phyloP scores from a whole-genome alignment of 37 sponge, comb jelly and placozoan species.

The Halichondria panicea region DNA sequence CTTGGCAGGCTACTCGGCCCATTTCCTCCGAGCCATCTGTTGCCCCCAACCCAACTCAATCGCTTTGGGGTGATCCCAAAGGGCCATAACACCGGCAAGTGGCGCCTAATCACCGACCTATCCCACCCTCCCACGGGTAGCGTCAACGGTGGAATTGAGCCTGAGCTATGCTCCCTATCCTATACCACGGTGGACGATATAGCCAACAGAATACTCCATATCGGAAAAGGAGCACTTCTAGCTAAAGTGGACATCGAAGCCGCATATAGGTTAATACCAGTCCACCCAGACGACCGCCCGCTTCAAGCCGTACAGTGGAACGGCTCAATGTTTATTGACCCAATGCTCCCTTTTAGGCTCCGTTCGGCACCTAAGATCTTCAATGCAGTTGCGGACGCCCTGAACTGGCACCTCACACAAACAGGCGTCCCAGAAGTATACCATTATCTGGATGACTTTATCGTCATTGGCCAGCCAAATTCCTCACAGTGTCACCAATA shows the following conservation, averaged over 20 bases:
- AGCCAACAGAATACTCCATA: neutral
- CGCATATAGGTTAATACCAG: conserved; percentile 36
- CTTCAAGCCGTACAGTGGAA: conserved; percentile 31
- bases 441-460: conserved; percentile 51
- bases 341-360: conserved; percentile 20
- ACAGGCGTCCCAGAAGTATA: conserved; percentile 1
- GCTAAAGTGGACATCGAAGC: conserved; percentile 45
- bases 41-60: conserved; percentile 6
- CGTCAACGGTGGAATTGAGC: conserved; percentile 27
- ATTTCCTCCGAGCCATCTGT: no score
- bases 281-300: neutral
- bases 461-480: conserved; percentile 18
- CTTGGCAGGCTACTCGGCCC: conserved; percentile 7
- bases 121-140: conserved; percentile 30
- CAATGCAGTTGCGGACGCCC: conserved; percentile 25
- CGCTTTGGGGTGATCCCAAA: conserved; percentile 26
- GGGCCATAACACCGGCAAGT: conserved; percentile 8
- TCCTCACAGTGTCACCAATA: neutral
- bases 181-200: conserved; percentile 23
- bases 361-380: conserved; percentile 42
- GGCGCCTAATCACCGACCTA: conserved; percentile 35
- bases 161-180: conserved; percentile 10
- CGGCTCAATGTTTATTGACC: conserved; percentile 7
- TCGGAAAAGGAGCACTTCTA: conserved; percentile 20
- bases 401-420: neutral